These are phyloP conservation scores for Sciurus niger DNA, from an alignment of 2,113 vertebrate species.

Conservation along the genomic window DNA sequence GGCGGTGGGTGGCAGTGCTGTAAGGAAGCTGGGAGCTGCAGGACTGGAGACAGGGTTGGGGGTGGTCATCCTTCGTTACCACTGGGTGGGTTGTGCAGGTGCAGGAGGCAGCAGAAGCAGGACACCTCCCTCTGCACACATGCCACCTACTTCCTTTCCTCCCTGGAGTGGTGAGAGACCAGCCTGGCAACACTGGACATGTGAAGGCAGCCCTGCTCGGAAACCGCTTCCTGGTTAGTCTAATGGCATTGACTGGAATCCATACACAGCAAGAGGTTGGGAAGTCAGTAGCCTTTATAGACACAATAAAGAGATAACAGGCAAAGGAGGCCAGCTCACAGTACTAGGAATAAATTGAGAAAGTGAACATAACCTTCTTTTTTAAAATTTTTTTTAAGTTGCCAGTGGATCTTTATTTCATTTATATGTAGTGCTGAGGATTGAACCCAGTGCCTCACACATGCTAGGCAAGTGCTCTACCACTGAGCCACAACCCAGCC, in stretches of 20 bases:
- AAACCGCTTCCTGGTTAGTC: not conserved
- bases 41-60: not conserved
- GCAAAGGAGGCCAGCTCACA: not conserved
- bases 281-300: not conserved
- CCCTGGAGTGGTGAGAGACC: rapidly evolving
- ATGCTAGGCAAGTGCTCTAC: too few relatives aligned
- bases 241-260: rapidly evolving
- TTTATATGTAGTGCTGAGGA: too few relatives aligned
- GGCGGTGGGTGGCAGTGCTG: too few relatives aligned
- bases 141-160: not conserved
- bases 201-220: not conserved
- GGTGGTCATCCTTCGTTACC: too few relatives aligned
- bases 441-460: too few relatives aligned
- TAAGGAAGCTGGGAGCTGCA: not conserved
- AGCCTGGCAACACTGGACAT: not conserved
- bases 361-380: not conserved
- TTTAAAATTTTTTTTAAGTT: too few relatives aligned
- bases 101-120: too few relatives aligned
- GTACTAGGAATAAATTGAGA: not conserved
- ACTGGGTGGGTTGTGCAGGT: not conserved
- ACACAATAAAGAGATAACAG: rapidly evolving
- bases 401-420: too few relatives aligned
- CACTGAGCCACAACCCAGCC: too few relatives aligned
- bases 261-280: too few relatives aligned
- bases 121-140: rapidly evolving